phyloP scores from a whole-genome alignment of 2,888 invertebrate species.

The Noctua pronuba region DNA sequence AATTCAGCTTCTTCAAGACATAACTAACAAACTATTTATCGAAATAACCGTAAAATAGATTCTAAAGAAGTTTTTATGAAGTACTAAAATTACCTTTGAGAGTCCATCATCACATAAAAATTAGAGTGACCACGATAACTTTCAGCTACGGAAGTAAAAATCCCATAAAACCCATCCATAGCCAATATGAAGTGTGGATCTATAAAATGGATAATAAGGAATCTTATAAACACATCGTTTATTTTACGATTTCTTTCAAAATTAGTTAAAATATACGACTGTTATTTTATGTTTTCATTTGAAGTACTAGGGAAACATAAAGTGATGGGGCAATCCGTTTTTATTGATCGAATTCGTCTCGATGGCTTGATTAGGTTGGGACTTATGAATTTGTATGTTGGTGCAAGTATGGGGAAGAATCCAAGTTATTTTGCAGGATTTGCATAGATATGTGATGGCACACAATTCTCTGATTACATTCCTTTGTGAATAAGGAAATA shows the following conservation, averaged over 20 bases:
- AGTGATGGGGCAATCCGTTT: constrained; percentile 42
- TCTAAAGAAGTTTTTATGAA: constrained; percentile 59
- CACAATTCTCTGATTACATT: not conserved
- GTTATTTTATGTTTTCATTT: constrained; percentile 52
- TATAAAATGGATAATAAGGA: constrained; percentile 54
- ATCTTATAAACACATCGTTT: constrained; percentile 56
- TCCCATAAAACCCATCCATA: constrained; percentile 56
- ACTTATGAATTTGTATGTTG: constrained; percentile 40
- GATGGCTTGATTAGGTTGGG: constrained; percentile 53
- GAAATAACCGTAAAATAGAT: constrained; percentile 44
- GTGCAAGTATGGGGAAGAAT: not conserved
- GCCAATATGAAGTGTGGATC: constrained; percentile 61
- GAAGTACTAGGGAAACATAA: constrained; percentile 56
- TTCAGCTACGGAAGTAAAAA: constrained; percentile 58
- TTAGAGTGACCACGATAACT: constrained; percentile 60
- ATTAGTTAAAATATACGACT: constrained; percentile 54
- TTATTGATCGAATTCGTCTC: constrained; percentile 59
- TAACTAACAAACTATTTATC: constrained; percentile 28
- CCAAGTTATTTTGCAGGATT: constrained; percentile 4
- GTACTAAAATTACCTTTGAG: constrained; percentile 53
- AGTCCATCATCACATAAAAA: constrained; percentile 63
- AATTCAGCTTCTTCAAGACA: constrained; percentile 13
- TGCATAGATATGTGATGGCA: constrained; percentile 7
- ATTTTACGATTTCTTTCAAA: constrained; percentile 62
- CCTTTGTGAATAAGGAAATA: constrained; percentile 6